Conservation (phyloP, 2,113 vertebrate genomes). For the Tyrannus savana region DNA sequence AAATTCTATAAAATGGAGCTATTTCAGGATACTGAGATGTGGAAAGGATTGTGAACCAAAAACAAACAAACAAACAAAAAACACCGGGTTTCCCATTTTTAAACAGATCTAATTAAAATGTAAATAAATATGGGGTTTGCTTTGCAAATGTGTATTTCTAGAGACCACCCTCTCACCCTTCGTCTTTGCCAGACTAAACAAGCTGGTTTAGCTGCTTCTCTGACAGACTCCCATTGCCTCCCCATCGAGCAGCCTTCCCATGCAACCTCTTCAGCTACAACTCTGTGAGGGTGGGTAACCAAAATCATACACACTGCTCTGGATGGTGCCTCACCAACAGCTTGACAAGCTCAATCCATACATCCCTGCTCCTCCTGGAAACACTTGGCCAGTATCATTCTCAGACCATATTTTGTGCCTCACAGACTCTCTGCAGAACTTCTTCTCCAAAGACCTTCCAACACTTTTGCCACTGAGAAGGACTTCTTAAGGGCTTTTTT, state of each 20-base stretch:
- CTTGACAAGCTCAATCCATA: not conserved
- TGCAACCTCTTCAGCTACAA: not conserved
- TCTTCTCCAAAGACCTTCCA: not conserved
- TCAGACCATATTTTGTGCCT: not conserved
- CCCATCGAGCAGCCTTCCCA: rapidly evolving
- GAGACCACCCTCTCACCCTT: not conserved
- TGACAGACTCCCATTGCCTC: not conserved
- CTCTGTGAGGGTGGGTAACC: not conserved
- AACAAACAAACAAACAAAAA: not conserved
- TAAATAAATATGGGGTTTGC: not conserved
- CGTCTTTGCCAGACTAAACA: conserved; percentile 22
- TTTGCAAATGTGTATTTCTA: not conserved
- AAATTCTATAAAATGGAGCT: not conserved
- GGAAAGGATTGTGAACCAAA: not conserved
- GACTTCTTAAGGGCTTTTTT: not conserved
- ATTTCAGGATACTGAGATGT: not conserved
- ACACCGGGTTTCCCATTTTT: not conserved
- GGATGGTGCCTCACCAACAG: not conserved
- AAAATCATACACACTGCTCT: not conserved
- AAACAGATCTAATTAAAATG: not conserved
- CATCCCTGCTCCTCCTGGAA: not conserved
- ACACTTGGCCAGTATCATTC: not conserved
- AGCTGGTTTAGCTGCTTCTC: not conserved
- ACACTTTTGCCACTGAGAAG: not conserved
- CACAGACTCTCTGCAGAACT: not conserved